Percentiles rank a stretch among this genome's conserved stretches.
phyloP scores from a whole-genome alignment of 2,797 vertebrate genomes.

The Zenarchopterus dispar region DNA sequence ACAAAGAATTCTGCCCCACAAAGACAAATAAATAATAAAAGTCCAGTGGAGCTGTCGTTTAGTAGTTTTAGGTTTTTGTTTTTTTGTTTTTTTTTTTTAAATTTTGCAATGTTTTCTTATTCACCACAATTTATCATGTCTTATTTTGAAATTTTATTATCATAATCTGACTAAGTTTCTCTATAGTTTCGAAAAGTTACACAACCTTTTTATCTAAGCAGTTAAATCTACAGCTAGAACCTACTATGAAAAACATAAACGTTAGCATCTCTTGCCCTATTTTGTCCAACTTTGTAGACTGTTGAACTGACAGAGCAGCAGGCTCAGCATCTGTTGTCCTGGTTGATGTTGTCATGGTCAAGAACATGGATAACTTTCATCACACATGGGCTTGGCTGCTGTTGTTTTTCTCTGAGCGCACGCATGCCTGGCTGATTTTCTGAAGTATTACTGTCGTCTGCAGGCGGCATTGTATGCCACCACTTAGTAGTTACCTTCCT shows the following conservation, averaged over 20 bases:
- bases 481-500: constrained; percentile 21
- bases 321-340: constrained; percentile 49
- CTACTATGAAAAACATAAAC: background rate
- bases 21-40: background rate
- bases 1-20: background rate
- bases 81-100: no score
- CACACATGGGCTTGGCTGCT: constrained; percentile 62
- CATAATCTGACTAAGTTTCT: no score
- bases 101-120: no score
- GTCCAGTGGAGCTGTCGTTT: background rate
- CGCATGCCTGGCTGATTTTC: constrained; percentile 45
- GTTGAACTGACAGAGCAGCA: constrained; percentile 25
- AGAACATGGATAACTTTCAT: constrained; percentile 47
- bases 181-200: no score
- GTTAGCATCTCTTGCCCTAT: constrained; percentile 2
- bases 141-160: no score
- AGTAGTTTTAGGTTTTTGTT: background rate
- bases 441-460: constrained; percentile 15
- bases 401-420: constrained; percentile 60
- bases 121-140: no score
- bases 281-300: constrained; percentile 32
- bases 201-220: no score
- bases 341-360: constrained; percentile 43
- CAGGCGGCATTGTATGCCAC: constrained; percentile 64
- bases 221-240: no score